A percentile compares a stretch with the other conserved stretches of the same genome.
These are phyloP conservation scores for Buceros bicornis DNA, from an alignment of 2,797 vertebrate genomes.

Conservation along the genomic window DNA sequence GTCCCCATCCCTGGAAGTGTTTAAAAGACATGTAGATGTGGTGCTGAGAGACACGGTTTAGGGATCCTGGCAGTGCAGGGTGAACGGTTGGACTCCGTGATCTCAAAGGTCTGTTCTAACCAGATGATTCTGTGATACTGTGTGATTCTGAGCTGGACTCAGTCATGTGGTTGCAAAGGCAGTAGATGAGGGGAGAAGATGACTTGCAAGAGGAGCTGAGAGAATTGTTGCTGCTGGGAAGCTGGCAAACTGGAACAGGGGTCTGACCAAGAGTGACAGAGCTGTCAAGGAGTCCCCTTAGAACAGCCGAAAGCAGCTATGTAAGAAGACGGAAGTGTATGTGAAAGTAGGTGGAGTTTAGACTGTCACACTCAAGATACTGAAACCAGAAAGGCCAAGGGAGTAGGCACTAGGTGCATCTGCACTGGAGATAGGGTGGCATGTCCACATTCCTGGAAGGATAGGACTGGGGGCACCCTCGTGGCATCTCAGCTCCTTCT, in stretches of 20 bases:
- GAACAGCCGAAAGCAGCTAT: neutral
- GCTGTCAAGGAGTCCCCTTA: neutral
- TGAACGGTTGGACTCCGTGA: too few relatives aligned
- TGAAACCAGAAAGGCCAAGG: neutral
- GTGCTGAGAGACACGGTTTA: too few relatives aligned
- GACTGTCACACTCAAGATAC: rapidly evolving
- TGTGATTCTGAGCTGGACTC: too few relatives aligned
- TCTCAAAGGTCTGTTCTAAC: too few relatives aligned
- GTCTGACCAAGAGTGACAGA: neutral
- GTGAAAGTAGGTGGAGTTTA: neutral
- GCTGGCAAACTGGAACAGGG: neutral
- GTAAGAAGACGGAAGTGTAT: neutral
- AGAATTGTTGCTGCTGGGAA: neutral
- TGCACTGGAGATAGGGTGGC: neutral
- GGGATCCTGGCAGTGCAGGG: too few relatives aligned
- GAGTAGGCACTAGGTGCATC: rapidly evolving
- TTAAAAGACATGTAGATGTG: too few relatives aligned
- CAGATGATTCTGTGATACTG: too few relatives aligned
- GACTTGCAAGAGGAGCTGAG: neutral
- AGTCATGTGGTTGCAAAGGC: neutral
- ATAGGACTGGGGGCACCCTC: neutral
- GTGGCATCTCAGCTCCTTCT: neutral
- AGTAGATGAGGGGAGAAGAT: neutral
- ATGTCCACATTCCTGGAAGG: neutral
- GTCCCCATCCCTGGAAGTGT: too few relatives aligned